Conservation (phyloP, 2,888 invertebrate genomes). For the Apodemia hepburni region DNA sequence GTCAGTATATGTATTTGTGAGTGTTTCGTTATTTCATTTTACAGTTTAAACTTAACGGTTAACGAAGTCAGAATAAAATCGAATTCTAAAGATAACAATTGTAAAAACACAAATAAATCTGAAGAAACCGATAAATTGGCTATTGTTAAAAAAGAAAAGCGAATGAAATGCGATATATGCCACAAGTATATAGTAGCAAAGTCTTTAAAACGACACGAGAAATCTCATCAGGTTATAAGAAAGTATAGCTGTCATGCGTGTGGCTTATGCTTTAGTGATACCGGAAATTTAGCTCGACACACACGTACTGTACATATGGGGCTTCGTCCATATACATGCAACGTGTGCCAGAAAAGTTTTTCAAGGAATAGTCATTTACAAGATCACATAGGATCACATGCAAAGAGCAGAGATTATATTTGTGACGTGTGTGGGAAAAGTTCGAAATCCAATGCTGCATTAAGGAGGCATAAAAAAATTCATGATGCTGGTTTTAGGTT, state of each 20-base stretch:
- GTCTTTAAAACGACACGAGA: constrained; percentile 66
- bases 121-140: constrained; percentile 22
- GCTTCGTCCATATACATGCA: constrained; percentile 70
- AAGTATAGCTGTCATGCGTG: constrained; percentile 74
- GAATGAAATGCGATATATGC: constrained; percentile 58
- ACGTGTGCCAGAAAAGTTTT: constrained; percentile 66
- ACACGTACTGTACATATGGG: constrained; percentile 64
- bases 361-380: constrained; percentile 65
- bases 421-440: constrained; percentile 78
- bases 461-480: constrained; percentile 65
- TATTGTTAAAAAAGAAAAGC: constrained; percentile 36
- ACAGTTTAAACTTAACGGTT: constrained; percentile 1
- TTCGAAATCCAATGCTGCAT: constrained; percentile 72
- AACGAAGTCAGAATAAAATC: neutral
- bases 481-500: constrained; percentile 56
- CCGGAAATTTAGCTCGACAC: constrained; percentile 75
- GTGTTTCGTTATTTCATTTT: neutral
- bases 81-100: neutral
- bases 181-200: constrained; percentile 42
- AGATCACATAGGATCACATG: constrained; percentile 74
- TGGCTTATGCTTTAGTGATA: constrained; percentile 69
- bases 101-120: neutral
- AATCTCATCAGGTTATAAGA: constrained; percentile 58
- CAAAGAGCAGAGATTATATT: constrained; percentile 58
- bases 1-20: neutral